A percentile compares a stretch with the other conserved stretches of the same genome.
Evolutionary conservation across 2,888 invertebrate species (phyloP).

Genomic region (Hoplodrina ambigua): DNA sequence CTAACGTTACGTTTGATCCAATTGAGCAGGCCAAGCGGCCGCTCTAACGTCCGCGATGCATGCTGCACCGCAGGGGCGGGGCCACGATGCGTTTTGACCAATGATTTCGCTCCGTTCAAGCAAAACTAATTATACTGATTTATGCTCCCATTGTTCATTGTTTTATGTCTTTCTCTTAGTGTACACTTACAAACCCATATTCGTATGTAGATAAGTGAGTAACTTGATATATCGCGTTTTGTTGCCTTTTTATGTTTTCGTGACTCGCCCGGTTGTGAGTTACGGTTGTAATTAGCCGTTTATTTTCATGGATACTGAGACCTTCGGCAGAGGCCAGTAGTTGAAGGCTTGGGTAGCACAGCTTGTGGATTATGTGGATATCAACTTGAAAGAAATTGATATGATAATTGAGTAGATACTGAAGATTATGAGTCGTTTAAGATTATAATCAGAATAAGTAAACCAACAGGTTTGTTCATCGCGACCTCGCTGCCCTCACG

Average conservation of each 20-base stretch:
- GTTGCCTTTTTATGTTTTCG: constrained; percentile 69
- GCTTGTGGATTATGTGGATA: constrained; percentile 16
- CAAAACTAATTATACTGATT: constrained; percentile 98
- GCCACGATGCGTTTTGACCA: constrained; percentile 91
- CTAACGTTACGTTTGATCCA: constrained; percentile 85
- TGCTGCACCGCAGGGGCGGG: constrained; percentile 88
- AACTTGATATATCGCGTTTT: constrained; percentile 74
- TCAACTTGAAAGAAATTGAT: constrained; percentile 20
- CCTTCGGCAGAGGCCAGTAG: constrained; percentile 46
- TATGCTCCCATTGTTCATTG: constrained; percentile 98
- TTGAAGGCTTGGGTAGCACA: constrained; percentile 29
- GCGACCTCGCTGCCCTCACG: constrained; percentile 41
- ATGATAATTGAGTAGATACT: constrained; percentile 28
- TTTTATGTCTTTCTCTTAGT: constrained; percentile 91
- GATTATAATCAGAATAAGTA: constrained; percentile 25
- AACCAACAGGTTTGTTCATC: constrained; percentile 26
- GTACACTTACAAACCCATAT: constrained; percentile 78
- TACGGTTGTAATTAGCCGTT: constrained; percentile 67
- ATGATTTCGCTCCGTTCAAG: constrained; percentile 91
- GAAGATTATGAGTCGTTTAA: constrained; percentile 32
- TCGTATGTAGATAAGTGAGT: constrained; percentile 72
- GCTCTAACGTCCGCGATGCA: constrained; percentile 78
- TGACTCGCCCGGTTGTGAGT: constrained; percentile 64
- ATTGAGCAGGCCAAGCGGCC: constrained; percentile 75
- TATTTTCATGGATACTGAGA: constrained; percentile 55